Base-by-base conservation (phyloP, 2,113 vertebrate species). In the Lota lota region DNA sequence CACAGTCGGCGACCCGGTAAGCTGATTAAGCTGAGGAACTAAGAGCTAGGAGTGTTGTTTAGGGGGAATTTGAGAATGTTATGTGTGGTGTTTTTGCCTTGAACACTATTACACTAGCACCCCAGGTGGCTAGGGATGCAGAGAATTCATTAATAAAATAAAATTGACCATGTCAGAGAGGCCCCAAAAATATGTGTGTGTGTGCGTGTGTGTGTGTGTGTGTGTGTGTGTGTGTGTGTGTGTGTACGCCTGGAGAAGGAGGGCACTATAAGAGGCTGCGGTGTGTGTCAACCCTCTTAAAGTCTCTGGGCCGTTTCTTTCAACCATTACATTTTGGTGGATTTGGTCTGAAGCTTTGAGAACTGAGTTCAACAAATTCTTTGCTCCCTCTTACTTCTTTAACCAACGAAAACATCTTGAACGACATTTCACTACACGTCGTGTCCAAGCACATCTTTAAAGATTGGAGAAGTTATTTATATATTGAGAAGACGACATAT, bases 11-110 rank as follows among this genome's bases (percentile, higher is more conserved):
- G 80, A 80, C 63, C 80, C 67, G 8, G 57, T 90, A 90, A 90
- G 90, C 86, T 79, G 89, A 83, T 91, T 91, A 91, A 75, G 72
- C 70, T 76, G 66, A 83, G 76, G 69, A 85, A 84, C 83, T 84
- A 64, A 74, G 71, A 77, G 78, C 82, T 71, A 22, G 66, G 79
- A 74, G 72, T 69, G 80, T 11, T 60, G 22, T 22, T 60, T 60
- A 21, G 59, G 59, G 21, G 14, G 21, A 61, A 47, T 1, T 22
- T 56, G 59, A 16, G 59, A 61, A 21, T 21, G 14, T 28, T 61
- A 19, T 61, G 11, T 16, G 14, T 21, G 11, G 58, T 21, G 19
- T 12, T 60, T 60, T 19, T 14, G 1, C 8, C 8, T 60, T 60
- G 8, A 22, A 47, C 7, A 47, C 40, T 8, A 47, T 47, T 19